Conservation (phyloP, 2,888 invertebrate species). For the Limnephilus auricula region DNA sequence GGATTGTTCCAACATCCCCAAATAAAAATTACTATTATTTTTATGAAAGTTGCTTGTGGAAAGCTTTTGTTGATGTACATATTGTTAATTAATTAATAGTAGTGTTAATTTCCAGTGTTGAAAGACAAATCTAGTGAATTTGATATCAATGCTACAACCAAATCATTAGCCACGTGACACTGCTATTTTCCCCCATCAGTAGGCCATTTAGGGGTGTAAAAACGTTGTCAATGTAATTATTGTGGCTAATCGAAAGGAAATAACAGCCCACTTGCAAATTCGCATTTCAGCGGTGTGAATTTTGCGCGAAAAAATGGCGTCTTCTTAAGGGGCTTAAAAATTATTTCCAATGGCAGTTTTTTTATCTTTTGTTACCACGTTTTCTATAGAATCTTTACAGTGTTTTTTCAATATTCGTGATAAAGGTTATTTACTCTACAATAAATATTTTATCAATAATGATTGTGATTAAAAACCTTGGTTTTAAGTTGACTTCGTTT, state of each 20-base stretch:
- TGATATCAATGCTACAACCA: not conserved
- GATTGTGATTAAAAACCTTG: too few species aligned
- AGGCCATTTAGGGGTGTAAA: not conserved
- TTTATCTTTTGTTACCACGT: not conserved
- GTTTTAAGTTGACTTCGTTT: too few species aligned
- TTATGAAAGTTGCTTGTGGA: too few species aligned
- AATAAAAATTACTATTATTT: too few species aligned
- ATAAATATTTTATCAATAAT: too few species aligned
- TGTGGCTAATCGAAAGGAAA: conserved; percentile 4
- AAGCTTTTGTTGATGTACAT: not conserved
- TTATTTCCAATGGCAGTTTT: not conserved
- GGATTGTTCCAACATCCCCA: too few species aligned
- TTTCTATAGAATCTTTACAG: not conserved
- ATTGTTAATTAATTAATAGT: too few species aligned
- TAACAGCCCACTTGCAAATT: not conserved
- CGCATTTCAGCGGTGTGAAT: not conserved
- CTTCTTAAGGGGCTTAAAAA: not conserved
- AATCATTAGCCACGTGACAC: conserved; percentile 26
- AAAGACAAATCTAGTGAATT: not conserved
- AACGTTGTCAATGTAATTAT: conserved; percentile 18
- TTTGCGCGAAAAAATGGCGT: not conserved
- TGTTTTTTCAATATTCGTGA: not conserved
- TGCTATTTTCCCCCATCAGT: conserved; percentile 2
- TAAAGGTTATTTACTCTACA: not conserved
- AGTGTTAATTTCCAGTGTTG: not conserved